A percentile compares a stretch with the other conserved stretches of the same genome.
Evolutionary conservation across 2,888 invertebrate species (phyloP).

Genomic region (Melolontha melolontha): DNA sequence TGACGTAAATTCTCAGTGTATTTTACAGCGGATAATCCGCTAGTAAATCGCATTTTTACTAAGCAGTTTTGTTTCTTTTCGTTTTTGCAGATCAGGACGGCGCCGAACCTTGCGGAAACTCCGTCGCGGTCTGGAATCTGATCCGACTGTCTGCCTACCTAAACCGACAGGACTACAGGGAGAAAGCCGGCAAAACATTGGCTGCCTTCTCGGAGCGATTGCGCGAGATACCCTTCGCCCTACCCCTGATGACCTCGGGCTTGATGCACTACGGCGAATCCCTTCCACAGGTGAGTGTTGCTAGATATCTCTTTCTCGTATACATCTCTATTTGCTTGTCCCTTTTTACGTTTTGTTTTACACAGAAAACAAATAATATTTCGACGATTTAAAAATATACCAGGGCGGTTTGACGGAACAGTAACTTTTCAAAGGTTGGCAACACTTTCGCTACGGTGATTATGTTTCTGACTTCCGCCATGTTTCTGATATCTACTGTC

Average conservation of each 20-base stretch:
- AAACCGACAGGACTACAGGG: constrained; percentile 70
- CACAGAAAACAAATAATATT: neutral
- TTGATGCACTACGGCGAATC: constrained; percentile 77
- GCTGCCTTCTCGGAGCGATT: constrained; percentile 73
- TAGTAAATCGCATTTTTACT: neutral
- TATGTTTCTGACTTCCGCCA: no score
- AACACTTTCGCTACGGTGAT: no score
- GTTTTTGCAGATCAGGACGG: constrained; percentile 87
- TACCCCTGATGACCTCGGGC: constrained; percentile 83
- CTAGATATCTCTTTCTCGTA: no score
- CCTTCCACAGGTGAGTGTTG: constrained; percentile 76
- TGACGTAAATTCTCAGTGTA: no score
- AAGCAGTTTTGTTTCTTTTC: constrained; percentile 12
- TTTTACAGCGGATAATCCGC: constrained; percentile 4
- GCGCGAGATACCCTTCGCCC: constrained; percentile 73
- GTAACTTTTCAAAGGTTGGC: no score
- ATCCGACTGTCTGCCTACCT: constrained; percentile 79
- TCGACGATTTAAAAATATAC: no score
- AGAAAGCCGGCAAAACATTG: constrained; percentile 72
- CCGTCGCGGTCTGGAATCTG: constrained; percentile 86
- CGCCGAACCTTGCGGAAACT: constrained; percentile 94
- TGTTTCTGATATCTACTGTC: no score
- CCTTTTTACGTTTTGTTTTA: neutral
- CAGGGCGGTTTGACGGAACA: no score
- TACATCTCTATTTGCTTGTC: no score